Evolutionary conservation across 2,888 invertebrate genomes (phyloP).

Genomic region (Calameuta idolon): DNA sequence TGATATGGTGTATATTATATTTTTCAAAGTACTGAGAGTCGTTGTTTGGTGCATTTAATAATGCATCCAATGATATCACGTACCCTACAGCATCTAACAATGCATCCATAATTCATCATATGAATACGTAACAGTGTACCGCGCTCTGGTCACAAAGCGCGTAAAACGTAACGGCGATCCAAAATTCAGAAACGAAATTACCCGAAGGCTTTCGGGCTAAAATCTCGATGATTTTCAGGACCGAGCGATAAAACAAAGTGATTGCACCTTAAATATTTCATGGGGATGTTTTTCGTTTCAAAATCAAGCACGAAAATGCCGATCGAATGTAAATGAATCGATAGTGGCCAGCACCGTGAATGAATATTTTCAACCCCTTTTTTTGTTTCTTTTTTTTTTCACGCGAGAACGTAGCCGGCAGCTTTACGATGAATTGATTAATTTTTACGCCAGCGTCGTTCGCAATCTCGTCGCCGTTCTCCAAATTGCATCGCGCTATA

Average conservation of each 20-base stretch:
- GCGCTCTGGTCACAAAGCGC: background rate
- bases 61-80: slow-evolving; percentile 19
- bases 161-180: background rate
- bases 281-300: background rate
- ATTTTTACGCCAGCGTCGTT: slow-evolving; percentile 8
- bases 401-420: background rate
- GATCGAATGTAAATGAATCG: too few relatives aligned
- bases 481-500: background rate
- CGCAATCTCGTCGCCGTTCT: background rate
- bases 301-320: too few relatives aligned
- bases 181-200: too few relatives aligned
- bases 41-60: slow-evolving; percentile 34
- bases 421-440: slow-evolving; percentile 12
- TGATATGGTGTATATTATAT: too few relatives aligned
- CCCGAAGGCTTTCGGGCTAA: background rate
- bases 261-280: slow-evolving; percentile 6
- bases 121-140: background rate
- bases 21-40: too few relatives aligned
- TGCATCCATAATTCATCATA: slow-evolving; percentile 33
- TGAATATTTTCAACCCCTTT: too few relatives aligned
- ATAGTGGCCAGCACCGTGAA: too few relatives aligned
- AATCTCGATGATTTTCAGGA: too few relatives aligned
- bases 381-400: too few relatives aligned
- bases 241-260: background rate
- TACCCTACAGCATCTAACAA: slow-evolving; percentile 18